These are phyloP conservation scores for Troides helena DNA, from an alignment of 2,888 invertebrate genomes.

Conservation along the genomic window DNA sequence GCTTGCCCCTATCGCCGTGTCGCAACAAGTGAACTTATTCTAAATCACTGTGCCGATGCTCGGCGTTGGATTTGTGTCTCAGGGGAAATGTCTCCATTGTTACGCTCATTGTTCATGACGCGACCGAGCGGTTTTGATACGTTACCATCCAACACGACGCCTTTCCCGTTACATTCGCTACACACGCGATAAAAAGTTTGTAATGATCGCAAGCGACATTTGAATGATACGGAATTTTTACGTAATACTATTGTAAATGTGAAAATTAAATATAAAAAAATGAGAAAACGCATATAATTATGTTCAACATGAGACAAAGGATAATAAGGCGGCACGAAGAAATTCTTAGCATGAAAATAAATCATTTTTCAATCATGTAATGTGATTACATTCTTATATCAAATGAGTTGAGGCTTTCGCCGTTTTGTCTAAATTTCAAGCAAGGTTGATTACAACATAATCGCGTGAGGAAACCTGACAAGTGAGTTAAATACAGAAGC, in stretches of 20 bases:
- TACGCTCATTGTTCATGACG: constrained; percentile 42
- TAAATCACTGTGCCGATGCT: constrained; percentile 68
- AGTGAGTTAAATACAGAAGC: constrained; percentile 20
- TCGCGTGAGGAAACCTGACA: constrained; percentile 21
- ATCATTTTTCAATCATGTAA: background rate
- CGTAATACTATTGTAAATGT: background rate
- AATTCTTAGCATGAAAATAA: too few species aligned
- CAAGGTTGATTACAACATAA: constrained; percentile 24
- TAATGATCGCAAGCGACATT: background rate
- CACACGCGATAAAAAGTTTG: background rate
- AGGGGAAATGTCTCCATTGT: constrained; percentile 58
- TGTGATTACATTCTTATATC: background rate
- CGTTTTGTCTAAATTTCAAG: constrained; percentile 25
- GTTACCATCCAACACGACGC: background rate
- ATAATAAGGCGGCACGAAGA: too few species aligned
- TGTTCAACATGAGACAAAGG: too few species aligned
- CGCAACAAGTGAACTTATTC: constrained; percentile 73
- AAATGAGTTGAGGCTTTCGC: background rate
- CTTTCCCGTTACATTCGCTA: background rate
- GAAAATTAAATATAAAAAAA: too few species aligned
- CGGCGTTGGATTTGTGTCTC: constrained; percentile 62
- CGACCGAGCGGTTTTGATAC: constrained; percentile 54
- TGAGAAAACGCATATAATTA: too few species aligned
- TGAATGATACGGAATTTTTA: background rate
- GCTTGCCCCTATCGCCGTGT: constrained; percentile 31